A percentile compares a stretch with the other conserved stretches of the same genome.
Conservation (phyloP, 2,113 vertebrate species). For the Buteo buteo region DNA sequence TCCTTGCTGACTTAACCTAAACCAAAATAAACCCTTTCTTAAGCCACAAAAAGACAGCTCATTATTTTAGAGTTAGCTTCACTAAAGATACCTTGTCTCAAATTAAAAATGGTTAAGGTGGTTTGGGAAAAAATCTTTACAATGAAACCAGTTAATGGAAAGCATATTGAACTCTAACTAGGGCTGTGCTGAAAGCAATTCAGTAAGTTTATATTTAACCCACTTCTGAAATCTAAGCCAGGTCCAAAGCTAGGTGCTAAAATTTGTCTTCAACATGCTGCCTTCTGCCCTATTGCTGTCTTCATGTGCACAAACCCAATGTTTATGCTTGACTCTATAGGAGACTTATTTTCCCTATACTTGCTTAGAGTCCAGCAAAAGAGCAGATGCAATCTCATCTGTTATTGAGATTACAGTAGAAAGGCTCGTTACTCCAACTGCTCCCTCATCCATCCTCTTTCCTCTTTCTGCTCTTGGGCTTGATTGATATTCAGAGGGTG, state of each 20-base stretch:
- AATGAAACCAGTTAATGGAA: neutral
- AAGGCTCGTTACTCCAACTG: neutral
- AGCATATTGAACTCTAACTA: neutral
- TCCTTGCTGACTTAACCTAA: neutral
- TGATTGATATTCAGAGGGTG: constrained; percentile 27
- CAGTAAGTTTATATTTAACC: neutral
- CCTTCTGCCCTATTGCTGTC: neutral
- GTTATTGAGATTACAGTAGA: constrained; percentile 19
- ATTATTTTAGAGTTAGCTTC: neutral
- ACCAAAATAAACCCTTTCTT: neutral
- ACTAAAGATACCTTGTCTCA: neutral
- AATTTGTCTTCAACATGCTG: neutral
- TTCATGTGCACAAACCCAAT: neutral
- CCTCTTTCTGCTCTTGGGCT: neutral
- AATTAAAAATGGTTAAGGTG: neutral
- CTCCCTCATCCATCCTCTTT: constrained; percentile 9
- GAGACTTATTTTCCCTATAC: neutral
- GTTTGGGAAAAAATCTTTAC: neutral
- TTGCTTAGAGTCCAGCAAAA: neutral
- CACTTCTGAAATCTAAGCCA: neutral
- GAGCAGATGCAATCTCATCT: constrained; percentile 11
- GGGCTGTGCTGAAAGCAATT: neutral
- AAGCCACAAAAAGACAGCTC: neutral
- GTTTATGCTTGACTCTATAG: neutral
- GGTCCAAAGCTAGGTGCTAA: neutral